Evolutionary conservation across 2,797 vertebrate species (phyloP), one percentile per base, ranked within the genome.

Genomic region (Hybognathus amarus): DNA sequence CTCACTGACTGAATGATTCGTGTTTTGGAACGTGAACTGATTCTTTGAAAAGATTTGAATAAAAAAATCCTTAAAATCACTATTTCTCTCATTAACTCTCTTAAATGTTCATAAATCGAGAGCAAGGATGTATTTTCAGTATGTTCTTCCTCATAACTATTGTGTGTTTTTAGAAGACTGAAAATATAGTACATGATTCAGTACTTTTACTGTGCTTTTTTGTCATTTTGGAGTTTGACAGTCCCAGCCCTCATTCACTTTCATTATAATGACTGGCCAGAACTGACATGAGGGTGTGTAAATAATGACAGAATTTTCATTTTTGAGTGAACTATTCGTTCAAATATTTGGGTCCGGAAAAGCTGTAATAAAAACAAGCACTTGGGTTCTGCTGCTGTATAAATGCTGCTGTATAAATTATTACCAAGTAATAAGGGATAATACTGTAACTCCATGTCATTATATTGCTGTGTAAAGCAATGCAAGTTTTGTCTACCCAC

Each of bases 401-500:
- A 76, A 83, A 83, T 69, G 24, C 12, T 33, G 30, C 30, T 33
- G 30, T 33, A 33, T 33, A 33, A 33, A 33, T 36, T 20, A 77
- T 71, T 77, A 64, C 20, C 54, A 52, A 77, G 75, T 64, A 78
- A 70, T 70, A 71, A 78, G 24, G 66, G n/a, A 64, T 83, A 47
- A 78, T 63, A 27, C 38, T 36, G 52, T 77, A 61, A 77, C 27
- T 83, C 54, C 2, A 42, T 77, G 64, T 78, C 78, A 78, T 79
- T 75, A 69, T 54, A 70, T 87, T 36, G 74, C 85, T 38, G 66
- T 75, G 79, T 84, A 77, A 82, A 85, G 66, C 54, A 40, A 76
- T 73, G 86, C 77, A 83, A 70, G 45, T 54, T 81, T 79, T 56
- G 68, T 76, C 42, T 76, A 27, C 82, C 85, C 69, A 80, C 88